Evolutionary conservation across 2,113 vertebrate species (phyloP), one percentile per base, ranked within the genome.

Genomic region (Arenaria interpres): DNA sequence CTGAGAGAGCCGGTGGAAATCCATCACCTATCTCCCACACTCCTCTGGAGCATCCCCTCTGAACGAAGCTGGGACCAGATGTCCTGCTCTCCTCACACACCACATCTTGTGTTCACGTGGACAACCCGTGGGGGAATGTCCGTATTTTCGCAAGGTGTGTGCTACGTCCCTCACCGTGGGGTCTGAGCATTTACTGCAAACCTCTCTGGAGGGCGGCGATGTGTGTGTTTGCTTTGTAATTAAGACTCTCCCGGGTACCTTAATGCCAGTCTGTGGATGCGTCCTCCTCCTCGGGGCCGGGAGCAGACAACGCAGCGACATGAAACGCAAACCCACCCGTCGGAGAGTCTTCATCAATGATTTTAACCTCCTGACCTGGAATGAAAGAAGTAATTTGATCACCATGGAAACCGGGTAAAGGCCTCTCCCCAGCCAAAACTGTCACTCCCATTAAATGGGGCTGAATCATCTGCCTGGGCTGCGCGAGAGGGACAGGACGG

Each of bases 91-190:
- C 25, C 69, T 57, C 4, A 0, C 4, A n/a, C 51, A 10, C 51
- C 45, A 32, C 45, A 4, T 2, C 35, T 30, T 13, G 30, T 8
- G 13, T 19, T 27, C 28, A 6, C 32, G 11, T 1, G n/a, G 30
- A 27, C 57, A 56, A 4, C 6, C 0, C 0, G 12, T 2, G 12
- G 7, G 12, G 24, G 13, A 59, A 46, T 23, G 60, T 20, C 41
- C 4, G 0, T 13, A 3, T 5, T n/a, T 41, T 28, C 22, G 30
- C 41, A 13, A 27, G 7, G 22, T 4, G 7, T 0, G 14, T 9
- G 50, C 28, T 59, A 7, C 4, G 0, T 2, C 37, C 67, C 27
- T 35, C 30, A 19, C 45, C 4, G 1, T 2, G 2, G 12, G 39
- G 20, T 11, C 67, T 62, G 18, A 59, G 43, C 39, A 6, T 14